Evolutionary conservation across 2,888 invertebrate genomes (phyloP), one percentile per base, ranked within the genome.

Genomic region (Acronicta aceris): DNA sequence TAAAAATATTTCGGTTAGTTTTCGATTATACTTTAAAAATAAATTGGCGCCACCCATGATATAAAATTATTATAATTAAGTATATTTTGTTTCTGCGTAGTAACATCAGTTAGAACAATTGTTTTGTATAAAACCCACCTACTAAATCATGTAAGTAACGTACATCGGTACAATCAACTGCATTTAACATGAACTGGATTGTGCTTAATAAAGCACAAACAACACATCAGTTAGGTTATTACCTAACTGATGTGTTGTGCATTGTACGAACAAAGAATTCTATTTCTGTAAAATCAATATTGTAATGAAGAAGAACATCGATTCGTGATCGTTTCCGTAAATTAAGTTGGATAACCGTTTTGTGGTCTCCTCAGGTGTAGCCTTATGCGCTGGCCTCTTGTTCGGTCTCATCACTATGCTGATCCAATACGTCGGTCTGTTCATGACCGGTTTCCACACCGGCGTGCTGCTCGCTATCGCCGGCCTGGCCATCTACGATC

Each of bases 401-500:
- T 97, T 97, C 81, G 97, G 97, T 13, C 95, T 97, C 63, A 97
- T 97, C 82, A 97, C 97, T 12, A 97, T 97, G 96, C 94, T 97
- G 81, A 97, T 97, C 60, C 97, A 97, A 84, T 97, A 97, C 84
- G 97, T 97, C 41, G 97, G 97, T 6, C 95, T 98, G 59, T 97
- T 97, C 89, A 96, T 97, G 95, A 96, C 97, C 21, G 97, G 97
- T 38, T 96, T 97, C 79, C 97, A 97, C 85, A 96, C 97, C 0
- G 97, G 97, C 21, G 89, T 97, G 16, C 93, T 96, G 63, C 82
- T 96, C 27, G 96, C 96, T 5, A 85, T 96, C 46, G 96, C 95
- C 4, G 95, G 95, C 0, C 91, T 96, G 53, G 94, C 96, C 38
- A 86, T 94, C 15, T 95, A 95, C 61, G 96, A 96, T 72, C 96